Percentiles rank a stretch among this genome's conserved stretches.
Conservation (phyloP, 2,797 vertebrate species). For the Paramormyrops hopkinsi region DNA sequence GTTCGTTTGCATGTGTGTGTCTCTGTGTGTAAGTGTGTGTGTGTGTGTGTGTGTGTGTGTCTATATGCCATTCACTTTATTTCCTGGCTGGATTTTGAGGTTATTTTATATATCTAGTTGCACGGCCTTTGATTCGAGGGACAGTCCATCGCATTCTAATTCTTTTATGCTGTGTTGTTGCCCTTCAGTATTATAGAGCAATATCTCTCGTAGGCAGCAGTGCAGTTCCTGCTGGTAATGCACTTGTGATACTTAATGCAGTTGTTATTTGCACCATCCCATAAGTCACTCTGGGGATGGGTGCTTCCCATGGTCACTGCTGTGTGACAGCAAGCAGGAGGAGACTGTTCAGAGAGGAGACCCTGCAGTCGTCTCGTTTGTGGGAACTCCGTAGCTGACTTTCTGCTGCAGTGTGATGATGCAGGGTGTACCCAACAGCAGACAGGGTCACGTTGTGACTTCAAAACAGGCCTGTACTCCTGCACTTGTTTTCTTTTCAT, state of each 20-base stretch:
- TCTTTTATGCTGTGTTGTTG: background rate
- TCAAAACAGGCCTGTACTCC: background rate
- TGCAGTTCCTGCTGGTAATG: background rate
- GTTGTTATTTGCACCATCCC: background rate
- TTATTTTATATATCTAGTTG: background rate
- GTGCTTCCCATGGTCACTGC: background rate
- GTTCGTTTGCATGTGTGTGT: background rate
- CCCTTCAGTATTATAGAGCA: background rate
- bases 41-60: background rate
- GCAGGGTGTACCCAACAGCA: background rate
- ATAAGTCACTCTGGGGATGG: background rate
- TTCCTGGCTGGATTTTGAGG: background rate
- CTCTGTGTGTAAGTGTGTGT: background rate
- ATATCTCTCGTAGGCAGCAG: background rate
- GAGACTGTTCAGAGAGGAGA: background rate
- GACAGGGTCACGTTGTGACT: background rate
- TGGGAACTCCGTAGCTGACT: background rate
- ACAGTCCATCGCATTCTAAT: background rate
- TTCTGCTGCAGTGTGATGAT: background rate
- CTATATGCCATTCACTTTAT: background rate
- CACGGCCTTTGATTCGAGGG: background rate
- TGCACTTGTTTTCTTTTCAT: background rate
- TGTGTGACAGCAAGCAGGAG: background rate
- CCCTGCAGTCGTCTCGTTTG: background rate
- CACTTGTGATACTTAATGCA: background rate